These are phyloP conservation scores for Phortica okadai DNA, from an alignment of 2,888 invertebrate species.

Conservation along the genomic window DNA sequence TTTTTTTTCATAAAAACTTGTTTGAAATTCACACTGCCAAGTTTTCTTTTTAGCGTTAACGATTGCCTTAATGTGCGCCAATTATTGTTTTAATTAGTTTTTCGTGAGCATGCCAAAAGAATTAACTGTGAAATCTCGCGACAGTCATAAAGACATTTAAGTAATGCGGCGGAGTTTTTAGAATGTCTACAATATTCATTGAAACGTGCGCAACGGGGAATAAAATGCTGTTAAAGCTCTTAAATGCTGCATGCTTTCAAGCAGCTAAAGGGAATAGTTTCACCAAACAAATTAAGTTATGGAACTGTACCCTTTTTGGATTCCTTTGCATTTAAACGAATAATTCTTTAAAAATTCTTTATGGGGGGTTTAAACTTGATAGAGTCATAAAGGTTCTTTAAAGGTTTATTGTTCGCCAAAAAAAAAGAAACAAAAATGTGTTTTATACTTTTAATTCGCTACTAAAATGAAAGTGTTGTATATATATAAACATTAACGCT, in stretches of 20 bases:
- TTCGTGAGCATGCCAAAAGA: not conserved
- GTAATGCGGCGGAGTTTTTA: not conserved
- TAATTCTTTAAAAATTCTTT: too few species aligned
- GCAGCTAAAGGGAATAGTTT: too few species aligned
- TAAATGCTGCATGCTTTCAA: not conserved
- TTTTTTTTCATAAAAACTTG: not conserved
- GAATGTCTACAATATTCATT: not conserved
- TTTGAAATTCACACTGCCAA: not conserved
- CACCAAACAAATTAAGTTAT: too few species aligned
- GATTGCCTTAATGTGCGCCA: slow-evolving; percentile 5
- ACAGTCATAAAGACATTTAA: slow-evolving; percentile 15
- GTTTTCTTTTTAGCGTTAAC: not conserved
- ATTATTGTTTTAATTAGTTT: slow-evolving; percentile 28
- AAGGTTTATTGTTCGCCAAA: too few species aligned
- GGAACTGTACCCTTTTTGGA: too few species aligned
- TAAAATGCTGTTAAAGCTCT: not conserved
- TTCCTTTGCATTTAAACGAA: too few species aligned
- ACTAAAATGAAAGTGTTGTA: not conserved
- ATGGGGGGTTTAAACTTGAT: too few species aligned
- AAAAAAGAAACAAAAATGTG: not conserved
- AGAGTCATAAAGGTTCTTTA: too few species aligned
- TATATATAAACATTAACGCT: too few species aligned
- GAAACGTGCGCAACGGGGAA: not conserved
- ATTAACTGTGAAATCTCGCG: slow-evolving; percentile 1
- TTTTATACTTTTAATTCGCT: not conserved